A percentile compares a stretch with the other conserved stretches of the same genome.
Conservation (phyloP, 35 echinoderm and acorn worm genomes). For the Ophioderma brevispina region DNA sequence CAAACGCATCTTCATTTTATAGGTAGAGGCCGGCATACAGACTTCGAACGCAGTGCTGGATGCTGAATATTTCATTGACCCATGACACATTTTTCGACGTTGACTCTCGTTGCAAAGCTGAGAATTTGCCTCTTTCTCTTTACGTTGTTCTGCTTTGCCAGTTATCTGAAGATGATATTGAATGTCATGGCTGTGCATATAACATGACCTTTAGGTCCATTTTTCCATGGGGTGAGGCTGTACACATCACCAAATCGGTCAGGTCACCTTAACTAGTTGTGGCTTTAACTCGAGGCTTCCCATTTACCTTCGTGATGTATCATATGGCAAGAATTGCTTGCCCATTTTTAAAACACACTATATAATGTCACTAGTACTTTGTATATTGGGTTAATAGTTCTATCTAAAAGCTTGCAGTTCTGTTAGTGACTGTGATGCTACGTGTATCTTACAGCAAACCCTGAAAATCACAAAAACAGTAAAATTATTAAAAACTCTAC, state of each 20-base stretch:
- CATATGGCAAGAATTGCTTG: neutral
- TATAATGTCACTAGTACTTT: no score
- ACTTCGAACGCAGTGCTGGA: conserved; percentile 8
- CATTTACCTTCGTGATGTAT: conserved; percentile 9
- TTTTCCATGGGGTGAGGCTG: neutral
- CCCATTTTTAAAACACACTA: neutral
- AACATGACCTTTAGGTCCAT: neutral
- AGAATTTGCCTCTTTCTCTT: neutral
- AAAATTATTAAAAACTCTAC: no score
- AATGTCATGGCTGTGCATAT: neutral
- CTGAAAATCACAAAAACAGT: no score
- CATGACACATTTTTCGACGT: neutral
- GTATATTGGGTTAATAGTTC: no score
- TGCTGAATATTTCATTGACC: neutral
- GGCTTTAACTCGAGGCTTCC: neutral
- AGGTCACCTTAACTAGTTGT: no score
- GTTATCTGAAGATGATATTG: neutral
- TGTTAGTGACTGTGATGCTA: no score
- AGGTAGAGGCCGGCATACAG: conserved; percentile 4
- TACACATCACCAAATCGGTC: conserved; percentile 16
- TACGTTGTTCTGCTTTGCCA: neutral
- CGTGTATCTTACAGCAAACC: no score
- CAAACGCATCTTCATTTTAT: conserved; percentile 12
- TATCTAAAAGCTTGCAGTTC: no score
- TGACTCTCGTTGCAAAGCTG: neutral